Percentiles rank a stretch among this genome's conserved stretches.
Conservation (phyloP, 2,797 vertebrate species). For the Numenius phaeopus region DNA sequence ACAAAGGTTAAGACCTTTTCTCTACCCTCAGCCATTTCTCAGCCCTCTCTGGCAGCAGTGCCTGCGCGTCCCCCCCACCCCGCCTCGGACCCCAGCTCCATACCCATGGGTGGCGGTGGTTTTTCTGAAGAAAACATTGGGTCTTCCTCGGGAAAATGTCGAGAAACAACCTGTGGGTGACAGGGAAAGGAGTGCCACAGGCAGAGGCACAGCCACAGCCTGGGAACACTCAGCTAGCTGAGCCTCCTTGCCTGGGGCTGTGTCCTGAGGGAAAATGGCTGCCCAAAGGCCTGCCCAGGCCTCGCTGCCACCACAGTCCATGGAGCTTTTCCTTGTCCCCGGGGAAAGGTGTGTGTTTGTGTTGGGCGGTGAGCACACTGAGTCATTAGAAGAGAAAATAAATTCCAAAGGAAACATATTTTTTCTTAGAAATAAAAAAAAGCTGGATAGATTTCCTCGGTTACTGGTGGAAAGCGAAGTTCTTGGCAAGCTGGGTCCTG, state of each 20-base stretch:
- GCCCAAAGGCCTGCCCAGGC: rapidly evolving
- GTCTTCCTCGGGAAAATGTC: not conserved
- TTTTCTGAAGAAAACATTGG: not conserved
- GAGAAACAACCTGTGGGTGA: not conserved
- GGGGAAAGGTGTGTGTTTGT: constrained; percentile 61
- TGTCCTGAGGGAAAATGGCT: rapidly evolving
- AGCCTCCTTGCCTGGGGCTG: no score
- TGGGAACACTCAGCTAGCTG: rapidly evolving
- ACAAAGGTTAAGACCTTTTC: not conserved
- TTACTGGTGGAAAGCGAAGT: constrained; percentile 57
- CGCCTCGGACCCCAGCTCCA: rapidly evolving
- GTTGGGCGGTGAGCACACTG: constrained; percentile 20
- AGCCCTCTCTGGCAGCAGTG: not conserved
- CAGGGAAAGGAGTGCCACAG: rapidly evolving
- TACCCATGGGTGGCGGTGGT: rapidly evolving
- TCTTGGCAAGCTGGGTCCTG: constrained; percentile 59
- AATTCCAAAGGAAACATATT: constrained; percentile 10
- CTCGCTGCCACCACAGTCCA: rapidly evolving
- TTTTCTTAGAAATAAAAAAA: not conserved
- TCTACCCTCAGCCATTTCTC: not conserved
- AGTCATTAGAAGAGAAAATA: constrained; percentile 1
- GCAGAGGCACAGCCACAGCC: not conserved
- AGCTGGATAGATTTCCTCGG: not conserved
- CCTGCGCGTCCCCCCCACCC: rapidly evolving
- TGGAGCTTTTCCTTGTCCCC: not conserved